Percentiles rank a stretch among this genome's conserved stretches.
phyloP scores from a whole-genome alignment of 2,888 invertebrate genomes.

The Chloromyia formosa region DNA sequence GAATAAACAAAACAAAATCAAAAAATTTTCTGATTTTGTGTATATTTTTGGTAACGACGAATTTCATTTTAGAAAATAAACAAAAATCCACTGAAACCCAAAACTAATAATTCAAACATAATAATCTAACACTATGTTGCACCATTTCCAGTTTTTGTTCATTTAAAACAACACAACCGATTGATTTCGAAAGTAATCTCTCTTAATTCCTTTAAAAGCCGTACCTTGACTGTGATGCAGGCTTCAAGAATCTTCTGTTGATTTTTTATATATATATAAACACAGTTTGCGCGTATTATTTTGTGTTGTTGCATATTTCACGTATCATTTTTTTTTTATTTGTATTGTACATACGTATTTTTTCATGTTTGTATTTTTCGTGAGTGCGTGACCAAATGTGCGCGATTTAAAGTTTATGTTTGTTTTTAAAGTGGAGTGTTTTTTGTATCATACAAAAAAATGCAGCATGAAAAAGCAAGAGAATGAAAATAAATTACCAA shows the following conservation, averaged over 20 bases:
- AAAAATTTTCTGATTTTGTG: neutral
- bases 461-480: constrained; percentile 51
- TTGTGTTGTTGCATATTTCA: constrained; percentile 47
- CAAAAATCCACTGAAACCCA: neutral
- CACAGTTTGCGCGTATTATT: constrained; percentile 57
- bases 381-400: constrained; percentile 2
- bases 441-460: constrained; percentile 42
- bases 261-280: constrained; percentile 60
- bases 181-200: neutral
- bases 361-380: neutral
- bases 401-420: constrained; percentile 16
- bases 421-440: constrained; percentile 2
- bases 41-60: neutral
- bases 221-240: constrained; percentile 93
- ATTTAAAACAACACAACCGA: constrained; percentile 19
- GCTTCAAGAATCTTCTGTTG: constrained; percentile 93
- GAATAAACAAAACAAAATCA: neutral
- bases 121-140: constrained; percentile 10
- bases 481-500: constrained; percentile 38
- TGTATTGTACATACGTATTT: constrained; percentile 28
- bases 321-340: constrained; percentile 18
- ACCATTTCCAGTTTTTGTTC: neutral
- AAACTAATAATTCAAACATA: constrained; percentile 10
- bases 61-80: neutral
- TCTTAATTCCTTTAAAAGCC: constrained; percentile 54